phyloP scores from a whole-genome alignment of 2,797 vertebrate species.

The Tamandua tetradactyla region DNA sequence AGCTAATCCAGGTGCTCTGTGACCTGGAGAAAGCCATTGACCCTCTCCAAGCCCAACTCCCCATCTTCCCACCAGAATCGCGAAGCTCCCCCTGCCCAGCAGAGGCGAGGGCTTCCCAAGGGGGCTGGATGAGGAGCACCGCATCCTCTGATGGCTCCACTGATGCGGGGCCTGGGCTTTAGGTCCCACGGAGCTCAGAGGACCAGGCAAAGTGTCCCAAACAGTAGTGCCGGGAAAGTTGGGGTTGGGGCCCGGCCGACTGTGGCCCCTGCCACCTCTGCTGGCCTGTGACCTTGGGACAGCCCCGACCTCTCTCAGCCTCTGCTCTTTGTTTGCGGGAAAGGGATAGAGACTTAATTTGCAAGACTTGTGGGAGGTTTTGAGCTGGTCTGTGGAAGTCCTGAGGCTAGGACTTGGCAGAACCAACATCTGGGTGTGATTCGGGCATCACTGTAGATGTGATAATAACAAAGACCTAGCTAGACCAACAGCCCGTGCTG shows the following conservation, averaged over 20 bases:
- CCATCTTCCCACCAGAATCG: background rate
- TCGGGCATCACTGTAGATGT: background rate
- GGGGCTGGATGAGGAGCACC: background rate
- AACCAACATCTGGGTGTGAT: background rate
- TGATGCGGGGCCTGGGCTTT: background rate
- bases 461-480: background rate
- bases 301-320: background rate
- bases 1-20: background rate
- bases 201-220: background rate
- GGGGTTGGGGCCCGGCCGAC: background rate
- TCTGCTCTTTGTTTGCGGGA: background rate
- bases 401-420: background rate
- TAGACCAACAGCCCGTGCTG: background rate
- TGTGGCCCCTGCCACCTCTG: background rate
- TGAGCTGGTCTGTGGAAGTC: background rate
- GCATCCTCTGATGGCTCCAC: background rate
- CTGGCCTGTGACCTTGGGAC: background rate
- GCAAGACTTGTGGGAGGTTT: background rate
- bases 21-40: background rate
- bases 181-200: background rate
- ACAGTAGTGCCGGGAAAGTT: background rate
- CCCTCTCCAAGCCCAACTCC: background rate
- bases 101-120: background rate
- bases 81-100: rapidly evolving
- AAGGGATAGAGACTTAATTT: too few relatives aligned